Percentiles rank a stretch among this genome's conserved stretches.
phyloP scores from a whole-genome alignment of 1,140 invertebrate genomes.

The Apis cerana region DNA sequence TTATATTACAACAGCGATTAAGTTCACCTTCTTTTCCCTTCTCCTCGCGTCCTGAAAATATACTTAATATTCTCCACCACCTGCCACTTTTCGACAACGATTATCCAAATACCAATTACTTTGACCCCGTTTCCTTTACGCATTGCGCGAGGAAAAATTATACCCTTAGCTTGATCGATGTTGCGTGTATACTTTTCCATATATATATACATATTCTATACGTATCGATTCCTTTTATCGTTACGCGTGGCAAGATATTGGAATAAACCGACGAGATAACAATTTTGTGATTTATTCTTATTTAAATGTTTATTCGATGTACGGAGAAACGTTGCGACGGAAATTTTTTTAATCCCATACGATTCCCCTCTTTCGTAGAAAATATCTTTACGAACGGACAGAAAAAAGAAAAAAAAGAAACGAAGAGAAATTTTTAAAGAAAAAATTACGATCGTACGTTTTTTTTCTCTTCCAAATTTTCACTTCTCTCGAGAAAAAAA shows the following conservation, averaged over 20 bases:
- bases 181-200: background rate
- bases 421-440: no score
- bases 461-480: no score
- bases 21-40: background rate
- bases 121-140: background rate
- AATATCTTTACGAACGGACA: no score
- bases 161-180: background rate
- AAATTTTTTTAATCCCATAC: no score
- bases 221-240: background rate
- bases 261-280: background rate
- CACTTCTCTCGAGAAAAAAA: background rate
- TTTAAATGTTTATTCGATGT: no score
- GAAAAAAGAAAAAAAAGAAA: no score
- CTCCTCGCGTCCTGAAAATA: background rate
- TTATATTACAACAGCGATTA: background rate
- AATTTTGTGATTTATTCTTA: no score
- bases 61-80: background rate
- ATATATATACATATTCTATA: background rate
- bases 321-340: no score
- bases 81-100: background rate
- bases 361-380: no score
- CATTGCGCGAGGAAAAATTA: background rate
- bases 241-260: background rate
- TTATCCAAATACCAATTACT: background rate
- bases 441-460: no score